A percentile compares a stretch with the other conserved stretches of the same genome.
phyloP scores from a whole-genome alignment of 2,888 invertebrate species.

The Cataglyphis livida region DNA sequence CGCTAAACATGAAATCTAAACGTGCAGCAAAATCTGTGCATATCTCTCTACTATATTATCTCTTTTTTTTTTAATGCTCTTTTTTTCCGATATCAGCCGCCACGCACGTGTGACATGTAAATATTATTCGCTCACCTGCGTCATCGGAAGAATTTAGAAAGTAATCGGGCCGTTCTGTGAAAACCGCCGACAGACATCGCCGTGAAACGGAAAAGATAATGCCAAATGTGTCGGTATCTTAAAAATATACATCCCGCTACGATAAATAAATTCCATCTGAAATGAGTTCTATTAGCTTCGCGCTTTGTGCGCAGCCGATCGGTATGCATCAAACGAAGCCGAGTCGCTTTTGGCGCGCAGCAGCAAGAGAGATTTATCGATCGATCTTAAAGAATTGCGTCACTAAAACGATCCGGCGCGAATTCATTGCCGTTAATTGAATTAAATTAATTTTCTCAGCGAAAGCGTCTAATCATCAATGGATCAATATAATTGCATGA shows the following conservation, averaged over 20 bases:
- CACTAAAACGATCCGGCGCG: conserved; percentile 53
- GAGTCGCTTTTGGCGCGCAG: conserved; percentile 13
- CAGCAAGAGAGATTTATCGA: conserved; percentile 64
- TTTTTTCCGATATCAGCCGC: conserved; percentile 33
- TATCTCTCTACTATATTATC: neutral
- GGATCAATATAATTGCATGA: conserved; percentile 24
- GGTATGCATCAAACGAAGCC: conserved; percentile 66
- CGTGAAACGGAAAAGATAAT: conserved; percentile 50
- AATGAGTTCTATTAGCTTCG: conserved; percentile 59
- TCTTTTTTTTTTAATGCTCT: neutral
- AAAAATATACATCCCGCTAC: conserved; percentile 63
- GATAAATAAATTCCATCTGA: conserved; percentile 73
- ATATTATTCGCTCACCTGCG: conserved; percentile 42
- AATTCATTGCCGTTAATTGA: conserved; percentile 57
- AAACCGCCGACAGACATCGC: conserved; percentile 32
- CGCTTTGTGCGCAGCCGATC: conserved; percentile 68
- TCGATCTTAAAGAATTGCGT: conserved; percentile 61
- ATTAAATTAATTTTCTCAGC: conserved; percentile 45
- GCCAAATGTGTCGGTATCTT: conserved; percentile 56
- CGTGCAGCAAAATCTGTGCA: neutral
- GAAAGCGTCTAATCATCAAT: conserved; percentile 1
- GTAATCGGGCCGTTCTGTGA: conserved; percentile 52
- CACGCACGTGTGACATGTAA: conserved; percentile 43
- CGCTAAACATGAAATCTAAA: neutral
- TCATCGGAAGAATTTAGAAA: conserved; percentile 73